Conservation (phyloP, 2,113 vertebrate genomes). For the Lampris incognitus region DNA sequence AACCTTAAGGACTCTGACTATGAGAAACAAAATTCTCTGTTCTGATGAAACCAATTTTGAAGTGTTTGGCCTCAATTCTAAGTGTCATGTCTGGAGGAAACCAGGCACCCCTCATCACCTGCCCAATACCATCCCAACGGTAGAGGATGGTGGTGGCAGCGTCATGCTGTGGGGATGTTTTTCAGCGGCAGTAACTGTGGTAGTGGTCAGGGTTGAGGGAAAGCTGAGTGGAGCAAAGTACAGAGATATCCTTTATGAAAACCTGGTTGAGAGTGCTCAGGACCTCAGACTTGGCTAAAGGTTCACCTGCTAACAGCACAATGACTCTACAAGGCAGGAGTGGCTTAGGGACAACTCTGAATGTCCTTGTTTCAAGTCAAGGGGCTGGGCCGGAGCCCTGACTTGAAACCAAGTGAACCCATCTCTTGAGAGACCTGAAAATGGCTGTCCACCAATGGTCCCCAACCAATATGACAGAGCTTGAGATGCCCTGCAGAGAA, state of each 20-base stretch:
- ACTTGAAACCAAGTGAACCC: background rate
- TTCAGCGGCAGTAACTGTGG: no score
- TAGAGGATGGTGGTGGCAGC: no score
- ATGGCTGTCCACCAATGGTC: background rate
- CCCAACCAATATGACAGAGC: background rate
- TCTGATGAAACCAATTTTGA: background rate
- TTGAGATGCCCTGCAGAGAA: background rate
- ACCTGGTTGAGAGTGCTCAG: no score
- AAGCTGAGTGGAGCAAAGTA: no score
- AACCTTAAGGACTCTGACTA: background rate
- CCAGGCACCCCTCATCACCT: no score
- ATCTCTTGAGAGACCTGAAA: background rate
- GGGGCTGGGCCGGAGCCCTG: background rate
- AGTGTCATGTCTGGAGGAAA: background rate
- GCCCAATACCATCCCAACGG: no score
- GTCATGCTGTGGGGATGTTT: no score
- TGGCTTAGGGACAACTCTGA: background rate
- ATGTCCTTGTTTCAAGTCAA: background rate
- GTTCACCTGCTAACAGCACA: no score
- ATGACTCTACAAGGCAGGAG: background rate
- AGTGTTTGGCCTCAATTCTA: background rate
- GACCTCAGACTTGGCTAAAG: no score
- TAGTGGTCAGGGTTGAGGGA: no score
- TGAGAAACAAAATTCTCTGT: background rate
- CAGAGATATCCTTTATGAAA: no score